Evolutionary conservation across 2,113 vertebrate species (phyloP).

Genomic region (Pangasianodon hypophthalmus): DNA sequence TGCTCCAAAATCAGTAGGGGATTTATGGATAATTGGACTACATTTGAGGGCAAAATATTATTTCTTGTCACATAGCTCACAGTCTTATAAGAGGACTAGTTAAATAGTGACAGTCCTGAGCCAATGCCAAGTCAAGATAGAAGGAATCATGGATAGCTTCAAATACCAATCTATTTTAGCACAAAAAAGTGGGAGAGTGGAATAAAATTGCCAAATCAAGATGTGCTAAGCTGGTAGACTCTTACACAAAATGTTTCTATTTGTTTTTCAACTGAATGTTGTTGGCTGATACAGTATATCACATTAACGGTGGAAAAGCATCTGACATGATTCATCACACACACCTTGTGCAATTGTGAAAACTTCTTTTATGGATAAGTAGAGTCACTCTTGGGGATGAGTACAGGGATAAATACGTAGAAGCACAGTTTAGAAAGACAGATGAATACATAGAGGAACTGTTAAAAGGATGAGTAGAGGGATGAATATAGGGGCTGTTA

Average conservation of each 20-base stretch:
- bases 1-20: too few relatives aligned
- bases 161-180: neutral
- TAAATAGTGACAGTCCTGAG: neutral
- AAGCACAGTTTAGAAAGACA: neutral
- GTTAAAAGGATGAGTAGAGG: constrained; percentile 37
- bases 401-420: neutral
- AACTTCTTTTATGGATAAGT: neutral
- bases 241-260: neutral
- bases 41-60: too few relatives aligned
- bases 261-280: neutral
- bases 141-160: neutral
- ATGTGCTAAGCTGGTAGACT: too few relatives aligned
- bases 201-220: too few relatives aligned
- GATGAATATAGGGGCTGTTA: neutral
- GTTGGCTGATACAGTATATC: neutral
- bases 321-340: neutral
- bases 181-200: neutral
- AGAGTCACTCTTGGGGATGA: neutral
- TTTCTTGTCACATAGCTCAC: too few relatives aligned
- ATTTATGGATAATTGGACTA: too few relatives aligned
- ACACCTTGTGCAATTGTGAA: neutral
- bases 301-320: neutral
- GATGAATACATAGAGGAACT: neutral
- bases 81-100: too few relatives aligned
- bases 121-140: neutral